phyloP scores from a whole-genome alignment of 2,888 invertebrate genomes.

The Folsomia manolachei region DNA sequence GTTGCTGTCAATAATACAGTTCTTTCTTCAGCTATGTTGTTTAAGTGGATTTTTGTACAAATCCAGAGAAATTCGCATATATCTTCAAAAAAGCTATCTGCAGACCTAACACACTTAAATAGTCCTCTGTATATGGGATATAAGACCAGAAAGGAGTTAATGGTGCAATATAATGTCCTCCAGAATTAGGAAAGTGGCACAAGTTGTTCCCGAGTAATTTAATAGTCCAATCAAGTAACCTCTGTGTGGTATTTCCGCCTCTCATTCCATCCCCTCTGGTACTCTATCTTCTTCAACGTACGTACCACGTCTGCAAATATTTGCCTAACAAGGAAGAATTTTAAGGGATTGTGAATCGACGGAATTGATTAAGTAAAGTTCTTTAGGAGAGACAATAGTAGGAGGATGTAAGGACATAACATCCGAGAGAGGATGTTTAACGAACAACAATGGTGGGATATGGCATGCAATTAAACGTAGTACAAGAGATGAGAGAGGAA shows the following conservation, averaged over 20 bases:
- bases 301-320: too few species aligned
- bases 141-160: too few species aligned
- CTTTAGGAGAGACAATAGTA: not conserved
- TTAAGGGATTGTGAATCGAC: not conserved
- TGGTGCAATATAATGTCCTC: too few species aligned
- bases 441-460: not conserved
- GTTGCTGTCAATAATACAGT: too few species aligned
- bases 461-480: constrained; percentile 32
- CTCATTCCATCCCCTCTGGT: not conserved
- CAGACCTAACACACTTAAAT: too few species aligned
- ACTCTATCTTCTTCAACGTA: not conserved
- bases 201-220: not conserved
- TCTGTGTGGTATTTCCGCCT: not conserved
- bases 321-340: not conserved
- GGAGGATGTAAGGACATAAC: too few species aligned
- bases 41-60: too few species aligned
- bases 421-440: too few species aligned
- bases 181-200: not conserved
- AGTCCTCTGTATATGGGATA: too few species aligned
- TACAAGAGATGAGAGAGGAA: constrained; percentile 21
- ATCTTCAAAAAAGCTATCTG: too few species aligned
- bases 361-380: not conserved
- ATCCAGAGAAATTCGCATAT: too few species aligned
- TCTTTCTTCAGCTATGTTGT: too few species aligned
- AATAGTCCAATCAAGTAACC: not conserved